Base-by-base conservation (phyloP, 2,888 invertebrate genomes). In the Aphodius sticticus region DNA sequence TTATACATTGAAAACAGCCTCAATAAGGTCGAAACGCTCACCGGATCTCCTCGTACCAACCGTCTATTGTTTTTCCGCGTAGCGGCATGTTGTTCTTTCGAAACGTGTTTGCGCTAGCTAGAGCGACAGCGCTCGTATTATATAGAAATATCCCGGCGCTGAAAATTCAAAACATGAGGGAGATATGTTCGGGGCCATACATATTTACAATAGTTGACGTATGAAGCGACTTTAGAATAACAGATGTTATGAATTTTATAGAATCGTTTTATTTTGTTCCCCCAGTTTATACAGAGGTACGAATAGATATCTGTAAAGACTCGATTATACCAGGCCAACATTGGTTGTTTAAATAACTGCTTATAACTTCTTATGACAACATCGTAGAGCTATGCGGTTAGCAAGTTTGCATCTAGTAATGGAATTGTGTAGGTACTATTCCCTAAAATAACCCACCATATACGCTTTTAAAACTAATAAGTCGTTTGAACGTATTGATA, bases 1-100 rank as follows among this genome's bases (percentile, higher is more conserved):
- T 53, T 53, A 53, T 53, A 53, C 53, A 53, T 53, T 53, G 53
- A 53, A 53, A 53, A 53, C 53, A 53, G 53, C 53, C 53, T 53
- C 53, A 53, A 53, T 53, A 53, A 53, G 53, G 53, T 53, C 12
- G 53, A 53, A 53, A 53, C 53, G 53, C 53, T 53, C 53, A 53
- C 53, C 53, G 53, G 53, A 53, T 3, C 53, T 53, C 53, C 53
- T 9, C 12, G 53, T 53, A 12, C 53, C 53, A 7, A 7, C 53
- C 53, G 53, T 53, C 53, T 53, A 53, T 53, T 53, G 53, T 53
- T 53, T 12, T 53, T 53, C 53, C 53, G 12, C 53, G 53, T 53
- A 7, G 53, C 12, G 53, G 12, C 53, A 12, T 53, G 53, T 53
- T 53, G 53, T 53, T 53, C 53, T 53, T 53, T 53, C 53, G 9